Conservation (phyloP, 2,888 invertebrate species). For the Oscheius sp. region DNA sequence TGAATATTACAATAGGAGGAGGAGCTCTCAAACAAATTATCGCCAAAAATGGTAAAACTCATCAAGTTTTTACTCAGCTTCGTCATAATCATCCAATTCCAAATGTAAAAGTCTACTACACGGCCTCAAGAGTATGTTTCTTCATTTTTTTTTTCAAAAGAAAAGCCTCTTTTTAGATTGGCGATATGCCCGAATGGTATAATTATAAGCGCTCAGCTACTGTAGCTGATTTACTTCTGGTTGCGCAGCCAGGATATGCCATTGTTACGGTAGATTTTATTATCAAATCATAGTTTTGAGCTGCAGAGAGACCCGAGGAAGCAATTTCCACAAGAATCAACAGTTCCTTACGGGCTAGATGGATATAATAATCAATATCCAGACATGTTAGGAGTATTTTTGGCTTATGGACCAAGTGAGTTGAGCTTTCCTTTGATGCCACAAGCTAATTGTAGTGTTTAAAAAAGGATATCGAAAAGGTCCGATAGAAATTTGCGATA, state of each 20-base stretch:
- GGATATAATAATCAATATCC: slow-evolving; percentile 57
- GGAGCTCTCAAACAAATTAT: slow-evolving; percentile 57
- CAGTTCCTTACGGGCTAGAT: slow-evolving; percentile 37
- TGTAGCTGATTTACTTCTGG: slow-evolving; percentile 44
- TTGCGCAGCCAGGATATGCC: slow-evolving; percentile 52
- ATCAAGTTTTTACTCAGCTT: slow-evolving; percentile 50
- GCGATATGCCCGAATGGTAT: slow-evolving; percentile 50
- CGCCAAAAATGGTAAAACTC: slow-evolving; percentile 52
- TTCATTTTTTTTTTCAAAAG: neutral
- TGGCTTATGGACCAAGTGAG: slow-evolving; percentile 55
- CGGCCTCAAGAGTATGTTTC: slow-evolving; percentile 40
- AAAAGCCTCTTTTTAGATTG: slow-evolving; percentile 28
- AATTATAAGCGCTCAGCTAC: slow-evolving; percentile 43
- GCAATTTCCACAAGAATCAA: slow-evolving; percentile 11
- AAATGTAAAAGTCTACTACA: slow-evolving; percentile 52
- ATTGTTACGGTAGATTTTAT: slow-evolving; percentile 48
- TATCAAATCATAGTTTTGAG: neutral
- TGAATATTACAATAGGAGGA: slow-evolving; percentile 51
- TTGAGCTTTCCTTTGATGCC: too few species aligned
- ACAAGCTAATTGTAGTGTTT: slow-evolving; percentile 47
- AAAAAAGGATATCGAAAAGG: slow-evolving; percentile 47
- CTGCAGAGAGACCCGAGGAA: slow-evolving; percentile 15
- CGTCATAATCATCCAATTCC: slow-evolving; percentile 52
- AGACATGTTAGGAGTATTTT: slow-evolving; percentile 54
- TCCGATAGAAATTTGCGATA: slow-evolving; percentile 48